These are phyloP conservation scores for Nyctereutes procyonoides DNA, from an alignment of 2,113 vertebrate species.

Conservation along the genomic window DNA sequence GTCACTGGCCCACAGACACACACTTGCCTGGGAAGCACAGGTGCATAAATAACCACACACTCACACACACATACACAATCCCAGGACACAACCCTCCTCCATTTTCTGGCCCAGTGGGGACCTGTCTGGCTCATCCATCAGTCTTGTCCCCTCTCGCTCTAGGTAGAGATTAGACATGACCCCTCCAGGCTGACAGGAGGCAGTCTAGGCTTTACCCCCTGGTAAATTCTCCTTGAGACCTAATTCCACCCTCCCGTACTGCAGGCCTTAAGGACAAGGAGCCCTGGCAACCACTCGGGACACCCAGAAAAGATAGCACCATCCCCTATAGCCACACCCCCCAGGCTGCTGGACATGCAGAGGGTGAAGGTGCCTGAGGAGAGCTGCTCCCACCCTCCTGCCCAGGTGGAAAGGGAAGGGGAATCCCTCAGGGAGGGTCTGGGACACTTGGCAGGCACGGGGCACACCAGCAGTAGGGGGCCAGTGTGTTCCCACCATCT, in stretches of 20 bases:
- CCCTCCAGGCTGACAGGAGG: background rate
- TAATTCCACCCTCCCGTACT: background rate
- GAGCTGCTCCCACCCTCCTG: background rate
- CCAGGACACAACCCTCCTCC: background rate
- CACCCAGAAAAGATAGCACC: background rate
- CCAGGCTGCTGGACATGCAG: background rate
- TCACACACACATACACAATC: background rate
- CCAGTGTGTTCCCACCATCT: background rate
- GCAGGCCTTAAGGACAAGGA: background rate
- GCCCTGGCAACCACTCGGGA: background rate
- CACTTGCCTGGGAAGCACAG: background rate
- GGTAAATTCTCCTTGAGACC: background rate
- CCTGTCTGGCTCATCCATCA: background rate
- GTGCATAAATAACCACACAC: background rate
- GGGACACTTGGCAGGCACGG: background rate
- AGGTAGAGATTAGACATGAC: background rate
- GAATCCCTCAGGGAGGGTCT: background rate
- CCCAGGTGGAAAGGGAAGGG: no score
- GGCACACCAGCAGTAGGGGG: background rate
- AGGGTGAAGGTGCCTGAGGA: background rate
- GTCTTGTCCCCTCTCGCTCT: background rate
- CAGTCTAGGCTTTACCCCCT: background rate
- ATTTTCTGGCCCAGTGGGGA: background rate
- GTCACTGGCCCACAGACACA: no score
- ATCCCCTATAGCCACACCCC: background rate